Percentiles rank a stretch among this genome's conserved stretches.
phyloP scores from a whole-genome alignment of 2,888 invertebrate species.

The Monochamus alternatus region DNA sequence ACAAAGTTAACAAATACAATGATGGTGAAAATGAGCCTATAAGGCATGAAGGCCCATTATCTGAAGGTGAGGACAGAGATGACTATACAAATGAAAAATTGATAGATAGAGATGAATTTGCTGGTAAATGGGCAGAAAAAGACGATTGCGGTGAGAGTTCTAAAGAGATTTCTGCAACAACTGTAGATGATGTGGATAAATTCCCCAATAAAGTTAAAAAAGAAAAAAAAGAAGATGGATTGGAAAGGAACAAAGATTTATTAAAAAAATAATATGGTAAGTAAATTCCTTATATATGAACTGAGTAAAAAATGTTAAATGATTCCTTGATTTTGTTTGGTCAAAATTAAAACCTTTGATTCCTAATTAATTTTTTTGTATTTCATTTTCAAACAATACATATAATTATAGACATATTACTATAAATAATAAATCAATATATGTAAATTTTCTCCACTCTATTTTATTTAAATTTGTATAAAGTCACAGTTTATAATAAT shows the following conservation, averaged over 20 bases:
- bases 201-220: conserved; percentile 74
- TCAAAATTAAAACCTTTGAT: too few species aligned
- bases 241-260: conserved; percentile 73
- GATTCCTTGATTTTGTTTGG: too few species aligned
- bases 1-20: conserved; percentile 75
- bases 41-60: conserved; percentile 74
- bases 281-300: background rate
- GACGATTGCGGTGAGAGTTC: conserved; percentile 65
- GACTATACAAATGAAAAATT: conserved; percentile 68
- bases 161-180: conserved; percentile 64
- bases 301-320: too few species aligned
- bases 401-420: too few species aligned
- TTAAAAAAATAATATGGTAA: conserved; percentile 65
- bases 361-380: too few species aligned
- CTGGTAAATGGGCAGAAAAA: conserved; percentile 79
- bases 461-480: too few species aligned
- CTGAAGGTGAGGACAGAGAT: conserved; percentile 76
- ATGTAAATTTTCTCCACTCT: too few species aligned
- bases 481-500: too few species aligned
- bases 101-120: conserved; percentile 74
- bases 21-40: conserved; percentile 68
- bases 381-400: too few species aligned
- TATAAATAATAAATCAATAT: too few species aligned
- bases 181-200: conserved; percentile 75
- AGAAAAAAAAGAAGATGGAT: conserved; percentile 75